Base-by-base conservation (phyloP, 2,888 invertebrate species). In the Phoenoteleia sp. region DNA sequence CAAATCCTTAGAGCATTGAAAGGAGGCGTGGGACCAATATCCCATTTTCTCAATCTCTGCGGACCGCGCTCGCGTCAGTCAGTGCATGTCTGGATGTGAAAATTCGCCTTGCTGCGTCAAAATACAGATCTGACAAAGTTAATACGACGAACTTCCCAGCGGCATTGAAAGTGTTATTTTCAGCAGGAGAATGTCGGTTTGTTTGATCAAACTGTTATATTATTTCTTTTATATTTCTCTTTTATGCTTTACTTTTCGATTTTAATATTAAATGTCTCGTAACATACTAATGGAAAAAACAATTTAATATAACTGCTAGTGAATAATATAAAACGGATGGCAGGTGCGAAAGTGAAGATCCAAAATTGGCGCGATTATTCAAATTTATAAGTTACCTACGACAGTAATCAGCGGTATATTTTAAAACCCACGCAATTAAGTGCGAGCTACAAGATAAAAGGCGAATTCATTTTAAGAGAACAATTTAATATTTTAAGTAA, bases 21-120 rank as follows among this genome's bases (percentile, higher is more conserved):
- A 66, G 82, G 77, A 82, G 71, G 75, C 84, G 80, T 81, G 87
- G 86, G 85, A 89, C 88, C 88, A 86, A 89, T 90, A 91, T 91
- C 85, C 88, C 87, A 88, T 89, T 90, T 88, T 87, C 87, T 85
- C 85, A 66, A 81, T 81, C 83, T 83, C 85, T 56, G 67, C 64
- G 82, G 80, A 77, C 74, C 74, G 67, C 62, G 52, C 66, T 56
- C 79, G 67, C 75, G 80, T 81, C 77, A 71, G 71, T 84, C 69
- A 76, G 74, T 74, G 83, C 62, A 74, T 83, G 67, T 74, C 74
- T 69, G 36, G 52, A 80, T 74, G 66, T 47, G 84, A 84, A 81
- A 81, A 85, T 74, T 72, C 77, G 56, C 62, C 52, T 64, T 23
- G 62, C 64, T 56, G 72, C 75, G 86, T 87, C 86, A 88, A 87